phyloP scores from a whole-genome alignment of 2,797 vertebrate species.

The Lepilemur septentrionalis region DNA sequence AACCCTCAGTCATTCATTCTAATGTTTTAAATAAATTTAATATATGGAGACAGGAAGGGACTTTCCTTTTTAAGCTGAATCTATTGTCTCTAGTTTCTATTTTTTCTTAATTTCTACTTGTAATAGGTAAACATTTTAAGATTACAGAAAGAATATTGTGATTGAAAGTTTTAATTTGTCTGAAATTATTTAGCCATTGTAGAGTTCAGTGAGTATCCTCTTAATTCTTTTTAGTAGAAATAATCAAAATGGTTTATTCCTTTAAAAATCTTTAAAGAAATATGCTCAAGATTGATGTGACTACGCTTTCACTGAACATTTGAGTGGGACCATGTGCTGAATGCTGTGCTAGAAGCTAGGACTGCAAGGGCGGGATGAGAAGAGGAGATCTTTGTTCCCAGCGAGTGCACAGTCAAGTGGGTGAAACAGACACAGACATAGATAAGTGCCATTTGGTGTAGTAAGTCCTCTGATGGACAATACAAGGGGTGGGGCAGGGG shows the following conservation, averaged over 20 bases:
- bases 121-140: background rate
- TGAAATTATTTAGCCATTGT: background rate
- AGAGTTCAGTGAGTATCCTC: background rate
- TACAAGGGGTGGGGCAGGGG: background rate
- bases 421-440: background rate
- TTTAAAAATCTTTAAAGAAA: background rate
- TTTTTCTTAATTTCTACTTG: background rate
- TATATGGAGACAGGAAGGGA: background rate
- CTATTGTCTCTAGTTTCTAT: background rate
- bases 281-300: background rate
- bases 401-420: background rate
- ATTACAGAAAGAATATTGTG: background rate
- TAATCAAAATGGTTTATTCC: background rate
- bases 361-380: background rate
- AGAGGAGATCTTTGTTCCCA: background rate
- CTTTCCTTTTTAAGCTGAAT: constrained; percentile 1
- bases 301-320: background rate
- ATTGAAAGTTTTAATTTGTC: background rate
- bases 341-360: background rate
- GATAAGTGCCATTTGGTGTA: background rate
- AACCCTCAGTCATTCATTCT: background rate
- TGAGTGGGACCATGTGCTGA: background rate
- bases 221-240: background rate
- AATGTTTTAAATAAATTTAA: constrained; percentile 25
- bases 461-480: background rate